Evolutionary conservation across 2,797 vertebrate species (phyloP).

Genomic region (Sphenodon punctatus): DNA sequence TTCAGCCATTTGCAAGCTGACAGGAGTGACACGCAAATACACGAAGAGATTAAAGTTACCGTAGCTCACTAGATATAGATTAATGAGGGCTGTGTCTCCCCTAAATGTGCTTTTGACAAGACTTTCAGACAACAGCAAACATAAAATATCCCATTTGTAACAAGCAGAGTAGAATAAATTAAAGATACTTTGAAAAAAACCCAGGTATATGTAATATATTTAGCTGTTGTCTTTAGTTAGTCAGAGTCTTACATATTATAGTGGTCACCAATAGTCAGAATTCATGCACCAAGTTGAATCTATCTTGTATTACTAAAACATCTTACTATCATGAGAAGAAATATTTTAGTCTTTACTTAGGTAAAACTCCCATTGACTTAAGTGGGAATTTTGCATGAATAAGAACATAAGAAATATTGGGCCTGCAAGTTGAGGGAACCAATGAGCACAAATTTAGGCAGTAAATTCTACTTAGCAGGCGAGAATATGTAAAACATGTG

Average conservation of each 20-base stretch:
- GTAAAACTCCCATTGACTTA: too few relatives aligned
- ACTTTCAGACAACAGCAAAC: slow-evolving; percentile 27
- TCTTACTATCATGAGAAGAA: too few relatives aligned
- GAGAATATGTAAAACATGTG: too few relatives aligned
- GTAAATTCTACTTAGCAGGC: too few relatives aligned
- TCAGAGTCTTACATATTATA: not conserved
- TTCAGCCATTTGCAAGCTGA: slow-evolving; percentile 49
- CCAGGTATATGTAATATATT: not conserved
- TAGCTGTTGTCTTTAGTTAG: not conserved
- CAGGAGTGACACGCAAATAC: slow-evolving; percentile 29
- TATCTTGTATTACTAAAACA: too few relatives aligned
- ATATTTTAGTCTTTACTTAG: too few relatives aligned
- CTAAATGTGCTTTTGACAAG: slow-evolving; percentile 24
- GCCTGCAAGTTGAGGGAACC: too few relatives aligned
- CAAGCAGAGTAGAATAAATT: not conserved
- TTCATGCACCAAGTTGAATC: too few relatives aligned
- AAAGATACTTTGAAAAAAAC: not conserved
- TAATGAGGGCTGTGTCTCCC: slow-evolving; percentile 39
- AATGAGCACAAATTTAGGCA: too few relatives aligned
- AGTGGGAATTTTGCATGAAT: too few relatives aligned
- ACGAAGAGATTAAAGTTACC: slow-evolving; percentile 47
- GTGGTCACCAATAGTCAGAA: too few relatives aligned
- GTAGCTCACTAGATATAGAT: slow-evolving; percentile 23
- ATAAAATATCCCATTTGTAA: slow-evolving; percentile 3
- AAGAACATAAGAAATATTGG: too few relatives aligned